Evolutionary conservation across 2,888 invertebrate genomes (phyloP).

Genomic region (Ctena decussata): DNA sequence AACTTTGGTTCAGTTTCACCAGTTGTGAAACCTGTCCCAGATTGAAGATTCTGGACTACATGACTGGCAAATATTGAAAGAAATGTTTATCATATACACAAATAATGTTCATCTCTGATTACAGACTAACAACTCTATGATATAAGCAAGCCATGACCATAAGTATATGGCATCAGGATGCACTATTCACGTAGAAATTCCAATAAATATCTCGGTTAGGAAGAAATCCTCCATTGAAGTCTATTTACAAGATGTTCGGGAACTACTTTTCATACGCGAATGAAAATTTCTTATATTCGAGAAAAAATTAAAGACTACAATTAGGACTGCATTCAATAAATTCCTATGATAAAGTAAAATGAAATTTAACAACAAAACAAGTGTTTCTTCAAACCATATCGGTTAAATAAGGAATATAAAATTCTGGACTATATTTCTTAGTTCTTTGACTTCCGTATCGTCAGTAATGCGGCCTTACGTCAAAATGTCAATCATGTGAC

Average conservation of each 20-base stretch:
- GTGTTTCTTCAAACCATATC: no score
- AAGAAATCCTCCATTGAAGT: constrained; percentile 48
- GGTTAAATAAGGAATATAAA: not conserved
- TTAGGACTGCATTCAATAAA: no score
- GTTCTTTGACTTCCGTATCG: not conserved
- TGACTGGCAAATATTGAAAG: constrained; percentile 32
- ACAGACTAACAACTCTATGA: not conserved
- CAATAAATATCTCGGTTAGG: constrained; percentile 31
- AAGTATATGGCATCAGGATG: not conserved
- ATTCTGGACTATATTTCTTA: not conserved
- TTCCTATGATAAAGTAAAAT: no score
- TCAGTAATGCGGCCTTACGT: constrained; percentile 36
- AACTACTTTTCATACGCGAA: constrained; percentile 32
- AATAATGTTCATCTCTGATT: not conserved
- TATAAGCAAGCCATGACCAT: not conserved
- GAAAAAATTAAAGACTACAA: no score
- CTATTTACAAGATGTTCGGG: constrained; percentile 54
- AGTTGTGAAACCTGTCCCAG: constrained; percentile 59
- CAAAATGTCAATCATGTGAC: constrained; percentile 55
- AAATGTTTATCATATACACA: not conserved
- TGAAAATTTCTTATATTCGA: not conserved
- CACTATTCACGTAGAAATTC: constrained; percentile 28
- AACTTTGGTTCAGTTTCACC: not conserved
- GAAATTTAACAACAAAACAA: no score
- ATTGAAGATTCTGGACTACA: constrained; percentile 43